These are phyloP conservation scores for Probaryconus sp. DNA, from an alignment of 1,140 invertebrate genomes.

Conservation along the genomic window DNA sequence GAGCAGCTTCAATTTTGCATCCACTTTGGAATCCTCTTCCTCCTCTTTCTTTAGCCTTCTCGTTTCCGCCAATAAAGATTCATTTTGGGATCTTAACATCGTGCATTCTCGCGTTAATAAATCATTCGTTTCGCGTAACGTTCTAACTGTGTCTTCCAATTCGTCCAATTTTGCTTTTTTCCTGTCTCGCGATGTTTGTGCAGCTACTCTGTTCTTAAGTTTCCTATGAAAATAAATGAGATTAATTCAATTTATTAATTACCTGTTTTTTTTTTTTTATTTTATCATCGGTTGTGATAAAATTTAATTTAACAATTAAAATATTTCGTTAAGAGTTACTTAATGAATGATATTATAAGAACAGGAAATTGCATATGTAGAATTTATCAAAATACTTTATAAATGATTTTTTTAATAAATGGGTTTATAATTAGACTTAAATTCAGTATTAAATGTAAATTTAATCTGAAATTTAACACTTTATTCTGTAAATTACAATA, in stretches of 20 bases:
- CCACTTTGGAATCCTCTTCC: constrained; percentile 74
- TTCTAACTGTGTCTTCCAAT: constrained; percentile 86
- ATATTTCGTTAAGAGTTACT: too few relatives aligned
- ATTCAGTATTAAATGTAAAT: too few relatives aligned
- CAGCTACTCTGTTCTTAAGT: constrained; percentile 97
- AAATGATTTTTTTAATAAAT: too few relatives aligned
- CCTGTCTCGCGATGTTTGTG: constrained; percentile 97
- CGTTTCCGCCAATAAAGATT: constrained; percentile 82
- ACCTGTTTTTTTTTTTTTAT: not conserved
- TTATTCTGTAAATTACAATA: too few relatives aligned
- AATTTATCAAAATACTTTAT: too few relatives aligned
- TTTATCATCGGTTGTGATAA: too few relatives aligned
- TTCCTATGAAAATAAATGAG: constrained; percentile 83
- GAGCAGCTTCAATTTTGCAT: constrained; percentile 45
- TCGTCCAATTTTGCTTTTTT: constrained; percentile 96
- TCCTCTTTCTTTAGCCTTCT: constrained; percentile 79
- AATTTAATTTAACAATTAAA: too few relatives aligned
- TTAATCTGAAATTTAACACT: too few relatives aligned
- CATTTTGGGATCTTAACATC: constrained; percentile 82
- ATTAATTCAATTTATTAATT: not conserved
- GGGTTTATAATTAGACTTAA: too few relatives aligned
- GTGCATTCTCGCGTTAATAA: constrained; percentile 82
- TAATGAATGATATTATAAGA: too few relatives aligned
- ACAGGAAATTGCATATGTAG: too few relatives aligned
- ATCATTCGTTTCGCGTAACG: constrained; percentile 83